These are phyloP conservation scores for Numida meleagris DNA, from an alignment of 2,113 vertebrate species.

Conservation along the genomic window DNA sequence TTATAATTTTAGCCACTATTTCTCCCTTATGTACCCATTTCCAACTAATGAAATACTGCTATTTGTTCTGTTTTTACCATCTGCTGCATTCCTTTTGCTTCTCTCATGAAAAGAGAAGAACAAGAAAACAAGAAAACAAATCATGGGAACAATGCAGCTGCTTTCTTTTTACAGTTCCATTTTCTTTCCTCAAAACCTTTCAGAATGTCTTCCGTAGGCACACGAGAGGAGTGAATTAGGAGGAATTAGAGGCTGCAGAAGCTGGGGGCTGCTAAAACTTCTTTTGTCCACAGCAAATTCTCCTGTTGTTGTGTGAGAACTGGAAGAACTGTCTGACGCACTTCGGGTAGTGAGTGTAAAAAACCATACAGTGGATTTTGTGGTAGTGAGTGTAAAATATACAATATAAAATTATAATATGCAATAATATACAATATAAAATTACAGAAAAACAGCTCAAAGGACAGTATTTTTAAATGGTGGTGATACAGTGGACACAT, in stretches of 20 bases:
- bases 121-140: background rate
- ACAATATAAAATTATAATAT: background rate
- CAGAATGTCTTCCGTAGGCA: background rate
- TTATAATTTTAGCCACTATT: background rate
- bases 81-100: background rate
- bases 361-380: background rate
- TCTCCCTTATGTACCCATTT: background rate
- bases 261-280: background rate
- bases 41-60: background rate
- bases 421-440: background rate
- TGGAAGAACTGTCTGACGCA: background rate
- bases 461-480: background rate
- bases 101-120: background rate
- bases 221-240: background rate
- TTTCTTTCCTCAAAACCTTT: background rate
- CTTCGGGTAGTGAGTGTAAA: background rate
- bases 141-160: background rate
- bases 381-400: background rate
- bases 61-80: background rate
- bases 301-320: background rate
- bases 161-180: background rate
- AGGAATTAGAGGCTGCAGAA: background rate
- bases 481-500: background rate
- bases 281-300: background rate
- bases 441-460: background rate